These are phyloP conservation scores for Dermatophagoides farinae DNA, from an alignment of 1,140 invertebrate species.

Conservation along the genomic window DNA sequence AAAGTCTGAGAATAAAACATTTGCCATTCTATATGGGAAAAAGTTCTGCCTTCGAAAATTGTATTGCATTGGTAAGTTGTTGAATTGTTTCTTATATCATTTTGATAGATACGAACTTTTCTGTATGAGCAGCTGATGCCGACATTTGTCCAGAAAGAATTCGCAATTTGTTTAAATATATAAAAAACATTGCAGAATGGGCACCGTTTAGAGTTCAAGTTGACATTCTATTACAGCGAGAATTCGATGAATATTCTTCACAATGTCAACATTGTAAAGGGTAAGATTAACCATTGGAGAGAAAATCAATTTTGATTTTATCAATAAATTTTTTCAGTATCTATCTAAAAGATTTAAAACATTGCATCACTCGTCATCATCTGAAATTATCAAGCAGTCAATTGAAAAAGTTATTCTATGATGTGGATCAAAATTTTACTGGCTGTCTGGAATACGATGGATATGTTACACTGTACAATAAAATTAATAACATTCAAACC, in stretches of 20 bases:
- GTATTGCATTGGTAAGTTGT: conserved; percentile 53
- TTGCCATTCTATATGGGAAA: conserved; percentile 70
- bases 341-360: conserved; percentile 71
- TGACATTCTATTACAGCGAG: conserved; percentile 72
- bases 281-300: conserved; percentile 27
- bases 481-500: conserved; percentile 50
- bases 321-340: conserved; percentile 35
- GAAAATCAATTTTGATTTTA: conserved; percentile 9
- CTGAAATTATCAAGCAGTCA: conserved; percentile 70
- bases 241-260: conserved; percentile 74
- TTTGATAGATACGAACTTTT: background rate
- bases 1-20: conserved; percentile 53
- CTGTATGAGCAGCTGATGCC: background rate
- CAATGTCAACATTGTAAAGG: conserved; percentile 39
- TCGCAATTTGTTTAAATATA: conserved; percentile 54
- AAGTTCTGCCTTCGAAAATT: conserved; percentile 73
- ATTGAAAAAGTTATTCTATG: conserved; percentile 56
- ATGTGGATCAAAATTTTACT: conserved; percentile 50
- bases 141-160: conserved; percentile 62
- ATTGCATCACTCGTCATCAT: conserved; percentile 68
- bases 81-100: background rate
- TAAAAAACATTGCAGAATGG: conserved; percentile 53
- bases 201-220: conserved; percentile 65
- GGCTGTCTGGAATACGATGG: conserved; percentile 77
- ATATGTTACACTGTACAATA: conserved; percentile 51